Base-by-base conservation (phyloP, 2,797 vertebrate genomes). In the Odontamblyopus rebecca region DNA sequence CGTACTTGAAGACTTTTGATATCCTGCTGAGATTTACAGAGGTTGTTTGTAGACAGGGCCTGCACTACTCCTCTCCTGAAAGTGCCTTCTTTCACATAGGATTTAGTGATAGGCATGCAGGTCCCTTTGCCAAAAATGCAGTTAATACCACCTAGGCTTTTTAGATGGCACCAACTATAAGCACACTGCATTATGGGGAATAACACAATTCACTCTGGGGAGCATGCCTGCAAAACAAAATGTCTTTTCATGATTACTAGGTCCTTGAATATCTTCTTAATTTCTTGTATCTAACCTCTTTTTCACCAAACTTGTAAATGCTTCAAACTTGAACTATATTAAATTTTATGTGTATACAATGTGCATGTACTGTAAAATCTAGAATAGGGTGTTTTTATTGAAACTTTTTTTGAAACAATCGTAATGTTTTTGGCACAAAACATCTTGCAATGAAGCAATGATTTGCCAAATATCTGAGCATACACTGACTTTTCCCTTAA, bases 61-160 rank as follows among this genome's bases (percentile, higher is more conserved):
- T 78, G 76, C 59, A 82, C 76, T 88, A 87, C 85, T 75, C 72
- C 78, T 85, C 82, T 91, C 89, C 90, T 89, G 89, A 82, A 93
- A 94, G 93, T 93, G 93, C 93, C 93, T 94, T 94, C 89, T 92
- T 90, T 88, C 86, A 87, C 90, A 79, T 71, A 81, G 82, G 74
- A 84, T 81, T 69, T 71, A 89, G 86, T 82, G 88, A 91, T 80
- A 78, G 90, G 88, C 89, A 85, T 86, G 85, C 82, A 87, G 82
- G 87, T 81, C 82, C 81, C 82, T 83, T 80, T 84, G 82, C 67
- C 74, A 81, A 8, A n/a, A 73, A 84, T 78, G 82, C 82, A 81
- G 86, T 85, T 61, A 66, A 67, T 51, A 69, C 73, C 82, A 81
- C 79, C 85, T 75, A 68, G 85, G 59, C 77, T 53, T 77, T 82